Evolutionary conservation across 1,140 invertebrate genomes (phyloP), one percentile per base, ranked within the genome.

Genomic region (Polypedilum vanderplanki): DNA sequence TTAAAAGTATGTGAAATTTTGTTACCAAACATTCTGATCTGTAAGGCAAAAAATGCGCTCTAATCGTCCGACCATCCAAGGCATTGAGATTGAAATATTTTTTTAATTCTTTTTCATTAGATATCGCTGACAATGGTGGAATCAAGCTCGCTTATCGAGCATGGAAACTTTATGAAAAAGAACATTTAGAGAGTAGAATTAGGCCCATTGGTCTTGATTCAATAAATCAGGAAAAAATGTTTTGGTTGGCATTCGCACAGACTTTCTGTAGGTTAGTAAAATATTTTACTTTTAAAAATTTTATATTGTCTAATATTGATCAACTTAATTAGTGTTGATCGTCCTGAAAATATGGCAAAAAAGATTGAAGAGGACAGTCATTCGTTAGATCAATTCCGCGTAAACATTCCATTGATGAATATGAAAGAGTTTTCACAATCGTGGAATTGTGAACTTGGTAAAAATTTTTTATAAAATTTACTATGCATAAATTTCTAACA

Each of bases 391-490:
- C 79, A 79, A 46, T 86, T 84, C 81, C 84, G 89, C 75, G 88
- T 91, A 0, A 86, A 88, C 73, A 89, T 90, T 15, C 86, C 89
- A 1, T 81, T 91, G 9, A 87, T 87, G 9, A 92, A 92, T 79
- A 85, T 85, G 41, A 79, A 83, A 24, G 88, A 89, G 24, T 92
- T 93, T 79, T 83, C 88, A 0, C 79, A 83, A 75, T 87, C 86
- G 76, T 92, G 88, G 79, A 85, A 87, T 17, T 91, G 90, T 78
- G 81, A 84, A 0, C 24, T 33, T 33, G 24, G 24, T 33, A 33
- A 33, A 33, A 33, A 3, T 5, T 33, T 33, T 3, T 33, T 5
- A 33, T 3, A 33, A 33, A 33, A 33, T n/a, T n/a, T n/a, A n/a
- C n/a, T n/a, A n/a, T n/a, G n/a, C n/a, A n/a, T n/a, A n/a, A n/a